Conservation (phyloP, 2,797 vertebrate genomes). For the Corythornis leucogaster region DNA sequence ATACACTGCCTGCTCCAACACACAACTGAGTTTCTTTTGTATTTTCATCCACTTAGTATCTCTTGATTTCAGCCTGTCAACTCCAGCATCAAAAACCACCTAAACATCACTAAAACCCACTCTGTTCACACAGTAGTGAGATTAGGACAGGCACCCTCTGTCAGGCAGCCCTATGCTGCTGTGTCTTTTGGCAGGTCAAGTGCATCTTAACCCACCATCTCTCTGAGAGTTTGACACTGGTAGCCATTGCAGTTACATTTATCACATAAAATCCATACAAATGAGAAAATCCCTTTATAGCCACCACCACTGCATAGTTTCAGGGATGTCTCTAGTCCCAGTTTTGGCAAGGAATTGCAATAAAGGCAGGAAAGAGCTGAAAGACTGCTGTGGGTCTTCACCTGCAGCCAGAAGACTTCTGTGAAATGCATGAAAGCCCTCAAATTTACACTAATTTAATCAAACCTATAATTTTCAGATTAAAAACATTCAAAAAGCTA, state of each 20-base stretch:
- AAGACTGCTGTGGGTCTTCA: background rate
- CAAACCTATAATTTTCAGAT: background rate
- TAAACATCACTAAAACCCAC: background rate
- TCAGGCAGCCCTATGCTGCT: background rate
- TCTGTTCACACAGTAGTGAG: fast-evolving
- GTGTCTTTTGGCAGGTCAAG: background rate
- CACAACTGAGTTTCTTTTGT: background rate
- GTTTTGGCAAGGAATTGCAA: background rate
- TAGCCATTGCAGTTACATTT: background rate
- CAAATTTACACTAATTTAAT: background rate
- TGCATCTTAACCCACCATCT: background rate
- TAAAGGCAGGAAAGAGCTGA: background rate
- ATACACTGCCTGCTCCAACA: background rate
- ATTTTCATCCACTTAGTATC: background rate
- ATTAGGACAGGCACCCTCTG: background rate
- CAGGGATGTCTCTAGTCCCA: background rate
- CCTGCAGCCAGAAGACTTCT: background rate
- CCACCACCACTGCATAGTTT: background rate
- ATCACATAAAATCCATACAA: background rate
- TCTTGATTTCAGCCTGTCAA: background rate
- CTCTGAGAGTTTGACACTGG: background rate
- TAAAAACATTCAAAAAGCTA: background rate
- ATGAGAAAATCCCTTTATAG: background rate
- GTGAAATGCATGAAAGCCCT: background rate
- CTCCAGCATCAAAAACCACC: background rate